Percentiles rank a stretch among this genome's conserved stretches.
Conservation (phyloP, 2,113 vertebrate species). For the Clupea harengus region DNA sequence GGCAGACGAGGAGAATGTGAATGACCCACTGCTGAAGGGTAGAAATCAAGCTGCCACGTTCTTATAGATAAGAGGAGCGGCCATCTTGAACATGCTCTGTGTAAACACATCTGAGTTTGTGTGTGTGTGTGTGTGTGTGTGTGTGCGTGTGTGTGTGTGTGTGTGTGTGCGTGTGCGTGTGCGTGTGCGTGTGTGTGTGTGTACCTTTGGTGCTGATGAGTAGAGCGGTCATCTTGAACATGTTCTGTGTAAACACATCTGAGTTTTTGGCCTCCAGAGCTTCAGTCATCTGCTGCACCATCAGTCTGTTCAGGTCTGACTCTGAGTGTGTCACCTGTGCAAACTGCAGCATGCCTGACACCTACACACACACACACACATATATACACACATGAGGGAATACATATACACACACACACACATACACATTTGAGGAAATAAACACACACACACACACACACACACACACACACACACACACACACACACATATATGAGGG, state of each 20-base stretch:
- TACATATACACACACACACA: background rate
- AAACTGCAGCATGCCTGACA: slow-evolving; percentile 93
- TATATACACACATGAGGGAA: slow-evolving; percentile 11
- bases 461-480: background rate
- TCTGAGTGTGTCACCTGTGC: slow-evolving; percentile 79
- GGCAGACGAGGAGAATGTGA: too few species aligned
- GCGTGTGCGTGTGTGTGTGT: background rate
- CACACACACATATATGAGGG: background rate
- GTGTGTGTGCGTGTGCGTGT: background rate
- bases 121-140: too few species aligned
- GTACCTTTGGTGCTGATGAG: slow-evolving; percentile 91
- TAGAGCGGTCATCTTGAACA: slow-evolving; percentile 94
- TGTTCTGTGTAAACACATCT: slow-evolving; percentile 85
- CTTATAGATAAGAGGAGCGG: too few species aligned
- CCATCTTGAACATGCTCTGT: too few species aligned
- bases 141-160: background rate
- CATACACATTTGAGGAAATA: background rate
- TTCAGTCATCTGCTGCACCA: slow-evolving; percentile 82
- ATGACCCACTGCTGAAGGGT: too few species aligned
- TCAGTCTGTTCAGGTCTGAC: slow-evolving; percentile 86
- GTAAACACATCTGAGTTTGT: too few species aligned
- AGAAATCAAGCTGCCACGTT: too few species aligned
- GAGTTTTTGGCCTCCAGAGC: slow-evolving; percentile 76
- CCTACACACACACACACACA: slow-evolving; percentile 65
- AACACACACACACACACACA: background rate